These are phyloP conservation scores for Chaetodon trifasciatus DNA, from an alignment of 2,797 vertebrate genomes.

Conservation along the genomic window DNA sequence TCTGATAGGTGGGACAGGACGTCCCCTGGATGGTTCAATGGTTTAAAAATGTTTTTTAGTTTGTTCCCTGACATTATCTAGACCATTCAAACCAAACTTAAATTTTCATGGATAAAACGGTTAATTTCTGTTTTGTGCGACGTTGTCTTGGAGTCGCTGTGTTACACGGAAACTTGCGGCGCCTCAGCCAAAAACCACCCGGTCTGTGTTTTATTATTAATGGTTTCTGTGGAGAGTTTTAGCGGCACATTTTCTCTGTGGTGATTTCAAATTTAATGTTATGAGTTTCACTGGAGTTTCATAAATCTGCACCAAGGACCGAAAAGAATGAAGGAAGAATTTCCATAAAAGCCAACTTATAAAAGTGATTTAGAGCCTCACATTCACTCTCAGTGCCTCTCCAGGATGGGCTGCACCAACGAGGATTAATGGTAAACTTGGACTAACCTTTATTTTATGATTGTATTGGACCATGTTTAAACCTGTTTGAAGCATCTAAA, in stretches of 20 bases:
- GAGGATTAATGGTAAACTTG: neutral
- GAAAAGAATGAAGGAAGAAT: neutral
- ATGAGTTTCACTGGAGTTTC: slow-evolving; percentile 3
- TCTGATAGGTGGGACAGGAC: no score
- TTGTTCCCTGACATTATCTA: neutral
- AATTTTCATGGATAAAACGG: neutral
- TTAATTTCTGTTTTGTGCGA: neutral
- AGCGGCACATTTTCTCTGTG: neutral
- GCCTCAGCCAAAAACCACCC: neutral
- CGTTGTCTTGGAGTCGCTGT: neutral
- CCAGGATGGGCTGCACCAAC: neutral
- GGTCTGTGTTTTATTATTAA: slow-evolving; percentile 4
- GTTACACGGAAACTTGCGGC: neutral
- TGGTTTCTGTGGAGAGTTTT: neutral
- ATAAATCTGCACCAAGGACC: slow-evolving; percentile 14
- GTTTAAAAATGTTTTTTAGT: no score
- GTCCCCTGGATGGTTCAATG: no score
- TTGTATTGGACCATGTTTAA: neutral
- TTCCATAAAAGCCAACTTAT: slow-evolving; percentile 16
- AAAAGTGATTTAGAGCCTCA: slow-evolving; percentile 17
- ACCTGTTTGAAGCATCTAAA: neutral
- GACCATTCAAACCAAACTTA: neutral
- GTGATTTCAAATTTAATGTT: slow-evolving; percentile 1
- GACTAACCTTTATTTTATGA: neutral
- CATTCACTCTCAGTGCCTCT: neutral